Conservation (phyloP, 2,888 invertebrate genomes). For the Apotomis turbidana region DNA sequence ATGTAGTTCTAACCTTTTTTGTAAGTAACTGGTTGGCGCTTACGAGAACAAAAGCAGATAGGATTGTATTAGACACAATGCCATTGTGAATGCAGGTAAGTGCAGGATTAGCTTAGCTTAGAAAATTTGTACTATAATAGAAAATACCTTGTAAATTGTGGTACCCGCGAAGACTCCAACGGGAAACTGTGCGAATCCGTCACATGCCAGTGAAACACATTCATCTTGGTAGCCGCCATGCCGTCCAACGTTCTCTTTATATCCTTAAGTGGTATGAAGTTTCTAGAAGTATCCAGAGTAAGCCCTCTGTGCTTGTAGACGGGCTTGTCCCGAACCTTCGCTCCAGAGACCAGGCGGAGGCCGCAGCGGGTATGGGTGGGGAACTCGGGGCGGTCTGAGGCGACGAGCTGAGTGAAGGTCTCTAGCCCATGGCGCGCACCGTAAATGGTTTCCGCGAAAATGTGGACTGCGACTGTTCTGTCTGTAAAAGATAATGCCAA, state of each 20-base stretch:
- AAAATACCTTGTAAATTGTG: conserved; percentile 87
- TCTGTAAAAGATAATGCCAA: conserved; percentile 58
- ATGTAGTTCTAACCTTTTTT: no score
- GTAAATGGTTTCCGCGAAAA: conserved; percentile 85
- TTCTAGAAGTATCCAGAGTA: conserved; percentile 94
- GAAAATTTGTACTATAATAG: no score
- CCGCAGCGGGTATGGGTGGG: conserved; percentile 67
- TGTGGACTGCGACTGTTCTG: conserved; percentile 77
- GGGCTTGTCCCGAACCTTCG: conserved; percentile 90
- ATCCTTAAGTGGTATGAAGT: conserved; percentile 89
- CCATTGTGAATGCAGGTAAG: no score
- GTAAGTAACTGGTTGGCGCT: no score
- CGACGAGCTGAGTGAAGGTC: conserved; percentile 88
- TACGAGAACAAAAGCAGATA: no score
- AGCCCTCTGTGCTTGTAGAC: conserved; percentile 93
- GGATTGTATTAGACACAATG: no score
- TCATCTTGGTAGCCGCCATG: conserved; percentile 94
- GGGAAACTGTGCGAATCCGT: conserved; percentile 97
- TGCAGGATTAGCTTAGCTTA: no score
- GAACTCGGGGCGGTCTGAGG: conserved; percentile 61
- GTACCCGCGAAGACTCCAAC: conserved; percentile 88
- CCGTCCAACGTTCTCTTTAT: conserved; percentile 91
- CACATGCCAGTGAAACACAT: conserved; percentile 96
- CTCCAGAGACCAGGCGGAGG: conserved; percentile 85
- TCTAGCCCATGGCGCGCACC: conserved; percentile 91